Conservation (phyloP, 1,140 invertebrate genomes). For the Polypedilum vanderplanki region DNA sequence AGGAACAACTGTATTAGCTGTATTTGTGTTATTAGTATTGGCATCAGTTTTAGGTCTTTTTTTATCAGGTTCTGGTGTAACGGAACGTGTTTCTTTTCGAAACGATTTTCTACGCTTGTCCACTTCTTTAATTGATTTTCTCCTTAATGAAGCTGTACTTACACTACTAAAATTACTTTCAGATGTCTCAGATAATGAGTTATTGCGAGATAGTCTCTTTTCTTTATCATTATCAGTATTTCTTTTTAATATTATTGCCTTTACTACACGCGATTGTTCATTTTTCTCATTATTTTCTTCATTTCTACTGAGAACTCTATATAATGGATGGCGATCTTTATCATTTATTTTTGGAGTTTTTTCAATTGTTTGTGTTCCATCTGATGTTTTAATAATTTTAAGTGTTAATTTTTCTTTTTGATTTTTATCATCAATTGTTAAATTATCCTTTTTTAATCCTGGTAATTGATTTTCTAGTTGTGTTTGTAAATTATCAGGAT, state of each 20-base stretch:
- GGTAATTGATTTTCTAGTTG: neutral
- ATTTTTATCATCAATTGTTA: neutral
- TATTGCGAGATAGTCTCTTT: neutral
- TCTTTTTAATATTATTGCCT: slow-evolving; percentile 21
- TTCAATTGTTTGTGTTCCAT: neutral
- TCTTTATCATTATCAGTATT: neutral
- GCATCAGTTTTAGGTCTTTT: slow-evolving; percentile 44
- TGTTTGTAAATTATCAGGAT: neutral
- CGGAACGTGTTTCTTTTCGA: neutral
- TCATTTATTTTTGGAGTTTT: neutral
- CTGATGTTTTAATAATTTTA: slow-evolving; percentile 23
- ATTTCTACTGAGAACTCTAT: neutral
- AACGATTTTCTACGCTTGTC: neutral
- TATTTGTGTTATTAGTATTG: slow-evolving; percentile 35
- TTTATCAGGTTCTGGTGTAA: neutral
- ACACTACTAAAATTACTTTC: neutral
- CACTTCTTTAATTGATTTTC: neutral
- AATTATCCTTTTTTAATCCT: neutral
- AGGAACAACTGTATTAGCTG: neutral
- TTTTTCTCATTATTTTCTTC: neutral
- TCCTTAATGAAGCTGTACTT: neutral
- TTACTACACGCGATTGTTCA: neutral
- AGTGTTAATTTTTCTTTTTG: slow-evolving; percentile 9
- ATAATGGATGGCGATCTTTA: neutral
- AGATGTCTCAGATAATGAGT: neutral